These are phyloP conservation scores for Drosophila longiperda DNA, from an alignment of 2,888 invertebrate genomes.

Conservation along the genomic window DNA sequence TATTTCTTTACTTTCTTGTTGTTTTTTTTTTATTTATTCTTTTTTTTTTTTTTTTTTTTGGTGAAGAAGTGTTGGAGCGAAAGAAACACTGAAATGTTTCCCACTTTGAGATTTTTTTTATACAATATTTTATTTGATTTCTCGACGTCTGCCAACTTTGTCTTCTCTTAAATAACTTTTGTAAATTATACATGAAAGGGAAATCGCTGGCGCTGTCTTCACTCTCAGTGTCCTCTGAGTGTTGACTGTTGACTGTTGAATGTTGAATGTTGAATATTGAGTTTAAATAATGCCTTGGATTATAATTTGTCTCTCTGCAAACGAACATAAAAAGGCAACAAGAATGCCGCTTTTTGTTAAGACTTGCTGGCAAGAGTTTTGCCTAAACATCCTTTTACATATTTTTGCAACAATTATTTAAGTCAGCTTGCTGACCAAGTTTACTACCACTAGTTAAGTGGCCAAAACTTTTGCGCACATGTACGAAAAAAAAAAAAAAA, in stretches of 20 bases:
- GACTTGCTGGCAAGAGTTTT: slow-evolving; percentile 23
- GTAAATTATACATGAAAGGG: slow-evolving; percentile 33
- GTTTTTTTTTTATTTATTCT: not conserved
- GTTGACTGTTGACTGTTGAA: slow-evolving; percentile 1
- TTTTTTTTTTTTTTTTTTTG: not conserved
- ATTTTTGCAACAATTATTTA: slow-evolving; percentile 37
- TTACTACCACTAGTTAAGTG: slow-evolving; percentile 16
- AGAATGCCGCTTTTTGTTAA: not conserved
- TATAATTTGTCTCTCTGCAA: slow-evolving; percentile 10
- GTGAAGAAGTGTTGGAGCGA: not conserved
- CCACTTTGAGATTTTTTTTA: slow-evolving; percentile 20
- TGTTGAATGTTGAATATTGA: slow-evolving; percentile 6
- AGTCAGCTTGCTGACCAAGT: slow-evolving; percentile 21
- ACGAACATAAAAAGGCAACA: not conserved
- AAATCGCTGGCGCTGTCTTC: slow-evolving; percentile 23
- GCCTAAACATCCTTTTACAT: slow-evolving; percentile 13
- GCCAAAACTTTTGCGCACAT: slow-evolving; percentile 26
- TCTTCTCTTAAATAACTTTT: slow-evolving; percentile 36
- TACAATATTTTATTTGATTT: slow-evolving; percentile 31
- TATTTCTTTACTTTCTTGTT: not conserved
- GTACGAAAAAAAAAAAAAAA: not conserved
- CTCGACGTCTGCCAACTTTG: slow-evolving; percentile 21
- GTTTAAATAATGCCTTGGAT: slow-evolving; percentile 29
- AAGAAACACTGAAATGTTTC: slow-evolving; percentile 9
- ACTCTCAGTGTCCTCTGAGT: slow-evolving; percentile 8